A percentile compares a stretch with the other conserved stretches of the same genome.
phyloP scores from a whole-genome alignment of 1,140 invertebrate species.

The Lerema accius region DNA sequence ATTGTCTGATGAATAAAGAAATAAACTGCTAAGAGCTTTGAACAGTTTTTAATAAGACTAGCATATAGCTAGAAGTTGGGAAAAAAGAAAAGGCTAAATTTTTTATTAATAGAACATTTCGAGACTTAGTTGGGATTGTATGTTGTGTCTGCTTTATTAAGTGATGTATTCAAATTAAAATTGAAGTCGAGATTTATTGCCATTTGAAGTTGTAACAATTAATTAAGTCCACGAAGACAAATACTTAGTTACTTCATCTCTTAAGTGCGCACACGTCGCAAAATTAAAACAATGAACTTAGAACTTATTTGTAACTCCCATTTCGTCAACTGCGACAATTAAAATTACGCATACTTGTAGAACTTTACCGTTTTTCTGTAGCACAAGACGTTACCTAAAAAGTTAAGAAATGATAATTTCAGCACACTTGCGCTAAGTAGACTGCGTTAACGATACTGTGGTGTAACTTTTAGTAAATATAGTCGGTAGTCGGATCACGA shows the following conservation, averaged over 20 bases:
- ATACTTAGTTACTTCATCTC: background rate
- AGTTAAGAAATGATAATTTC: conserved; percentile 18
- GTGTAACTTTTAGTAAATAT: conserved; percentile 59
- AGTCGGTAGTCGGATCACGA: conserved; percentile 60
- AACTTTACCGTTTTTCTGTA: conserved; percentile 29
- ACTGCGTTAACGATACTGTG: conserved; percentile 41
- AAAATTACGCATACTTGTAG: conserved; percentile 9
- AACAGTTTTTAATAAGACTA: conserved; percentile 7
- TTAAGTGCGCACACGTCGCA: background rate
- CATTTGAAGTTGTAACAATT: no score
- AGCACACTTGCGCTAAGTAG: conserved; percentile 26
- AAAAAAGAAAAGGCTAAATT: background rate
- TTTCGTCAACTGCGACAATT: conserved; percentile 18
- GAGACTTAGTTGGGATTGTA: background rate
- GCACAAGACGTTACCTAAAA: conserved; percentile 15
- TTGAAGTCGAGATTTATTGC: no score
- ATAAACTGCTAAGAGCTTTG: conserved; percentile 27
- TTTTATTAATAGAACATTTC: background rate
- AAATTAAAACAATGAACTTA: background rate
- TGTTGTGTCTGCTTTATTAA: no score
- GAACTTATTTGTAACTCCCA: conserved; percentile 28
- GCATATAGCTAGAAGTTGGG: background rate
- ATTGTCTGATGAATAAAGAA: conserved; percentile 25
- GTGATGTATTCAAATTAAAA: no score
- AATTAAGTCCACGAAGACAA: background rate